Evolutionary conservation across 2,888 invertebrate species (phyloP), one percentile per base, ranked within the genome.

Genomic region (Hirtodrosophila trivittata): DNA sequence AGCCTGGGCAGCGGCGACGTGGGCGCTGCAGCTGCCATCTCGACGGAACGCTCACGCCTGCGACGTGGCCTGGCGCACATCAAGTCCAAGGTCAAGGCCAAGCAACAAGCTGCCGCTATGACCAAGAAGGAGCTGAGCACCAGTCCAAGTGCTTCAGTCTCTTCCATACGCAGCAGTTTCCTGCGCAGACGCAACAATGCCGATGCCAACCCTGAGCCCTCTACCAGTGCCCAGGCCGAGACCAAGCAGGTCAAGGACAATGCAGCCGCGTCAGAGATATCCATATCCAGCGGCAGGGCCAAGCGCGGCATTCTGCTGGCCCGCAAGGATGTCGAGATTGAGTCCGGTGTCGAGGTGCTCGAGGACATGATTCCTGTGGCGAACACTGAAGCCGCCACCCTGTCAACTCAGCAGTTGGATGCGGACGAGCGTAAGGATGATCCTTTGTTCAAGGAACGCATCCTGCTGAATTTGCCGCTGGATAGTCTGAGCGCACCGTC

Each of bases 321-420:
- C 0, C 88, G 83, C 57, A 89, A 88, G 56, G 88, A 89, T 49
- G 83, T 89, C 12, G 88, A 90, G 76, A 90, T 91, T 4, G 91
- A 91, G 54, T 90, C 90, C 0, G 91, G 90, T 0, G 89, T 91
- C 0, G 91, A 91, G 70, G 88, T 91, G 80, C 71, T 88, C n/a
- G 91, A 91, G 67, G 90, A 89, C 38, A 90, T 90, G 90, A 67
- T 78, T 13, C 75, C 87, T 3, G 39, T 55, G 1, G 42, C 45
- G 1, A 49, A 30, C 10, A 8, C 66, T 0, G 18, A 43, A 0
- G 4, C 8, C 7, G 4, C 10, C 6, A 7, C 21, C 0, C 1
- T 4, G 0, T 0, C 10, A 16, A 1, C 7, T 0, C 3, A 4
- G 3, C 0, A 35, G 0, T 4, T 18, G 1, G 0, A 1, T 10